phyloP scores from a whole-genome alignment of 2,797 vertebrate species.

The Enteromius viviparus region DNA sequence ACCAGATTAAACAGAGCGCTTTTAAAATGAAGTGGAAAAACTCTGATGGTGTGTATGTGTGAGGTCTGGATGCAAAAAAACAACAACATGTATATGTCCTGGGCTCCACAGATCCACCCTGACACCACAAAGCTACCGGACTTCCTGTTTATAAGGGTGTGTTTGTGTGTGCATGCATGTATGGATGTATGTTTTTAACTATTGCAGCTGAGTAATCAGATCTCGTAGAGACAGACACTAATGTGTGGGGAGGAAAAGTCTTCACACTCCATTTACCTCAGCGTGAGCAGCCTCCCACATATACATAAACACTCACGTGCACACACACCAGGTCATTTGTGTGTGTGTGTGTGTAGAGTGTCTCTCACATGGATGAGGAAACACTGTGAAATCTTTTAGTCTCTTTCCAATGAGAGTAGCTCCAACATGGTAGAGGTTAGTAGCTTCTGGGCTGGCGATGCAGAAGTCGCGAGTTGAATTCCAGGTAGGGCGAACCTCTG shows the following conservation, averaged over 20 bases:
- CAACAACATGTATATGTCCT: constrained; percentile 7
- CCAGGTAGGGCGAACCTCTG: constrained; percentile 22
- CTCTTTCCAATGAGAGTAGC: constrained; percentile 12
- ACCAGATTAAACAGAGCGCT: constrained; percentile 19
- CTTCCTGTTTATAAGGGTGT: constrained; percentile 40
- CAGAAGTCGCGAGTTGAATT: constrained; percentile 35
- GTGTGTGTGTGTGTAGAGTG: not conserved
- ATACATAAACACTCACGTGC: constrained; percentile 13
- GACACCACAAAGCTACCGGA: constrained; percentile 23
- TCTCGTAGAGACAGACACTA: constrained; percentile 24
- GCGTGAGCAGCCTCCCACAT: constrained; percentile 29
- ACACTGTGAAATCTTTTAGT: constrained; percentile 19
- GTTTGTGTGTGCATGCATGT: constrained; percentile 9
- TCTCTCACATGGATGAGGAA: constrained; percentile 28
- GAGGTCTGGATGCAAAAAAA: constrained; percentile 41
- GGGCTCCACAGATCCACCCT: constrained; percentile 26
- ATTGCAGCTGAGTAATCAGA: constrained; percentile 43
- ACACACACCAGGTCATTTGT: constrained; percentile 5
- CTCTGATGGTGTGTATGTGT: constrained; percentile 32
- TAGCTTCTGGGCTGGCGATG: constrained; percentile 31
- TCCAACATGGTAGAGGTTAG: constrained; percentile 28
- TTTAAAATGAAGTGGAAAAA: constrained; percentile 27
- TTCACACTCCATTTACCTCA: constrained; percentile 44
- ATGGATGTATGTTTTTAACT: constrained; percentile 9
- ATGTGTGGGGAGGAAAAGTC: constrained; percentile 40